Conservation (phyloP, 1,140 invertebrate species). For the Euschistus heros region DNA sequence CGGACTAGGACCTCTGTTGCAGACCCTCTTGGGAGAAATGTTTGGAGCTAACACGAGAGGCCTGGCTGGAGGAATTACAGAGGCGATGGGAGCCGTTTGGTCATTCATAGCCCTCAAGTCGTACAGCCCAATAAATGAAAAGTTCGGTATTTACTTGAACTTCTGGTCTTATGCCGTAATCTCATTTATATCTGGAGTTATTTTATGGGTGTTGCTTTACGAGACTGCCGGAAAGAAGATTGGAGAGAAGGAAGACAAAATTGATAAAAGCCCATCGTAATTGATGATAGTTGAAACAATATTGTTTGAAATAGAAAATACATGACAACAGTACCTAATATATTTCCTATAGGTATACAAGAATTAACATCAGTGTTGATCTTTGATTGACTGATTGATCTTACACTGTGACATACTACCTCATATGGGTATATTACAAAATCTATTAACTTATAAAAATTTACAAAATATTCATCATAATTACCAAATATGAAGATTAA, state of each 20-base stretch:
- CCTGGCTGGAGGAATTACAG: constrained; percentile 33
- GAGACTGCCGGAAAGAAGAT: constrained; percentile 24
- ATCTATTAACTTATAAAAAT: too few species aligned
- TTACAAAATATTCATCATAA: too few species aligned
- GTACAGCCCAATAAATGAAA: constrained; percentile 21
- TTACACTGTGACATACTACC: too few species aligned
- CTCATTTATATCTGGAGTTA: constrained; percentile 16
- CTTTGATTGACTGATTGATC: too few species aligned
- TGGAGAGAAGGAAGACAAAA: constrained; percentile 28
- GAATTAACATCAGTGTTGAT: too few species aligned
- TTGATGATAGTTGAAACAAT: too few species aligned
- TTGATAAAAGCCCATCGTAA: too few species aligned
- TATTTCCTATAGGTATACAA: too few species aligned
- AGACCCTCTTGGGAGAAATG: constrained; percentile 39
- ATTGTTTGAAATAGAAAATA: too few species aligned
- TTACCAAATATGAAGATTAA: too few species aligned
- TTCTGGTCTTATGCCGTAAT: constrained; percentile 17
- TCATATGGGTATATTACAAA: too few species aligned
- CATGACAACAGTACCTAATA: too few species aligned
- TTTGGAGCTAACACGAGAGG: constrained; percentile 39
- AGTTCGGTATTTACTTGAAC: constrained; percentile 22
- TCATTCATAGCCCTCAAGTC: constrained; percentile 21
- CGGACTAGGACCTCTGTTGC: constrained; percentile 37
- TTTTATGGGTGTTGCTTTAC: constrained; percentile 6
- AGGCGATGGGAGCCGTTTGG: constrained; percentile 35